These are phyloP conservation scores for Apogon talboti DNA, from an alignment of 2,797 vertebrate species.

Conservation along the genomic window DNA sequence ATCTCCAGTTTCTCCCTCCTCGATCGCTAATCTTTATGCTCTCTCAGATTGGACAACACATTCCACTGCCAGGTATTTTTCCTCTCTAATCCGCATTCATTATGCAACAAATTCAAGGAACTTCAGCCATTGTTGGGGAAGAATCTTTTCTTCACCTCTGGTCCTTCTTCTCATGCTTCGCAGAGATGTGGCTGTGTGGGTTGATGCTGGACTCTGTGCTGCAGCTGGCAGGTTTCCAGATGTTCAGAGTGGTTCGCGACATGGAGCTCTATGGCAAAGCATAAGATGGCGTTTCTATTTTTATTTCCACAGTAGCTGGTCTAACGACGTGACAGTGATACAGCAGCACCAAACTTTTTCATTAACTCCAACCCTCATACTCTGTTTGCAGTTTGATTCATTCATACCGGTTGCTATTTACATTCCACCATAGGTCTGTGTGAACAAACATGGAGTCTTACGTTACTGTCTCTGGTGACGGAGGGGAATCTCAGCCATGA, in stretches of 20 bases:
- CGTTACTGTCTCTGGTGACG: not conserved
- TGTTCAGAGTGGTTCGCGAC: not conserved
- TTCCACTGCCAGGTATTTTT: too few relatives aligned
- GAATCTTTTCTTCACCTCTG: not conserved
- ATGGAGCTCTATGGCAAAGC: not conserved
- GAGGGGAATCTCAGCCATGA: not conserved
- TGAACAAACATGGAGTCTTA: not conserved
- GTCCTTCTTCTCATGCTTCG: not conserved
- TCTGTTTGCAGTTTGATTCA: not conserved
- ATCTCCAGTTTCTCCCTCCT: too few relatives aligned
- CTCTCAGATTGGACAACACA: too few relatives aligned
- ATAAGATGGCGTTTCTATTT: not conserved
- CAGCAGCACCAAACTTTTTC: not conserved
- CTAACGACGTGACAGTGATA: not conserved
- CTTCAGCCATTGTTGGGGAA: too few relatives aligned
- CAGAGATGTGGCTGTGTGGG: not conserved
- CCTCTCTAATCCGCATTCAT: too few relatives aligned
- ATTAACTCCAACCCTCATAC: not conserved
- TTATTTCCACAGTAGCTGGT: not conserved
- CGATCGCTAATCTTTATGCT: too few relatives aligned
- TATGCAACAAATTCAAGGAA: too few relatives aligned
- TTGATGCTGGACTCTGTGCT: not conserved
- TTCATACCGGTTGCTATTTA: not conserved
- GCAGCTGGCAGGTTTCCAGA: constrained; percentile 6
- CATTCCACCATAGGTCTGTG: not conserved